Percentiles rank a stretch among this genome's conserved stretches.
These are phyloP conservation scores for Ridgeia piscesae DNA, from an alignment of 1,140 invertebrate genomes.

Conservation along the genomic window DNA sequence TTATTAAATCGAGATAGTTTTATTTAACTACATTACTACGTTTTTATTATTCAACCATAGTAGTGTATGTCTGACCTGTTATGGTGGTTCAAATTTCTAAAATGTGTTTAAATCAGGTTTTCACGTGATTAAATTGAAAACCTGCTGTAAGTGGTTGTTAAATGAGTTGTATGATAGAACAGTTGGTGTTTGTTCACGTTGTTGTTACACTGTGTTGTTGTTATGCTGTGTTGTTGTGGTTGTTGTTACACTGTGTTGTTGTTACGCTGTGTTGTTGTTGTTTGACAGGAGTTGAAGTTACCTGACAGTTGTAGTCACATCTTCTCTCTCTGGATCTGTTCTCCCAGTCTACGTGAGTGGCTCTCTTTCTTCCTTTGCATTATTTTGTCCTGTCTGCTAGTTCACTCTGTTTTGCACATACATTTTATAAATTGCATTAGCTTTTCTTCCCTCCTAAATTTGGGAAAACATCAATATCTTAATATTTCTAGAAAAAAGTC, in stretches of 20 bases:
- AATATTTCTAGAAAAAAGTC: neutral
- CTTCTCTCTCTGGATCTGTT: slow-evolving; percentile 56
- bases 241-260: neutral
- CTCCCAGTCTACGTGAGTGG: slow-evolving; percentile 51
- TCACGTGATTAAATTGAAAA: neutral
- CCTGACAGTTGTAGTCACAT: slow-evolving; percentile 43
- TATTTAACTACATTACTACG: neutral
- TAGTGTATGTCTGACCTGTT: too few species aligned
- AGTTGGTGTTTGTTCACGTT: too few species aligned
- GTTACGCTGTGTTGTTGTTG: neutral
- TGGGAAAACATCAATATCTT: neutral
- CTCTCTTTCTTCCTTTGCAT: neutral
- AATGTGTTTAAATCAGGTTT: neutral
- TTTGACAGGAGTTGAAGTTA: slow-evolving; percentile 45
- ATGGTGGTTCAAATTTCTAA: too few species aligned
- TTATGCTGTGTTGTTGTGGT: neutral
- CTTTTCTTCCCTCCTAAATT: neutral
- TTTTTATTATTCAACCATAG: too few species aligned
- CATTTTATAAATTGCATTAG: neutral
- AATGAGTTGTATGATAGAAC: neutral
- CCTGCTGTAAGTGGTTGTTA: neutral
- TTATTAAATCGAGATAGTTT: neutral
- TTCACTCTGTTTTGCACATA: neutral
- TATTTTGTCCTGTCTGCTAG: neutral
- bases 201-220: neutral